Percentiles rank a stretch among this genome's conserved stretches.
Evolutionary conservation across 2,797 vertebrate species (phyloP).

Genomic region (Sebastes matsubarae): DNA sequence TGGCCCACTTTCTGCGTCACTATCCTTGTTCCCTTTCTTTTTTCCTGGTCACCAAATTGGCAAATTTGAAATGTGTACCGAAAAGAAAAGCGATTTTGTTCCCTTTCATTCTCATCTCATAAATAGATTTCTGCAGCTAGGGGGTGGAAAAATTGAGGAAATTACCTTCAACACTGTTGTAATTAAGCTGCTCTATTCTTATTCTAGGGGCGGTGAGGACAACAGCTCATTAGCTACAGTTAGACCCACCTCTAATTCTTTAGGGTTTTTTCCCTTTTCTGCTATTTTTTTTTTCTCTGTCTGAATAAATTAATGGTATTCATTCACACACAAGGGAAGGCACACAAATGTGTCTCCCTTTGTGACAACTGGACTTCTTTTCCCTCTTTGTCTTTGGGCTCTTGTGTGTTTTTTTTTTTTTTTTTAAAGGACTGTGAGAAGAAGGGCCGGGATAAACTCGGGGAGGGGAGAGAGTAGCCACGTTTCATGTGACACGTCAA

Average conservation of each 20-base stretch:
- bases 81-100: constrained; percentile 93
- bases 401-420: constrained; percentile 4
- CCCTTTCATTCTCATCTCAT: constrained; percentile 80
- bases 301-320: constrained; percentile 64
- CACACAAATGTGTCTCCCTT: constrained; percentile 44
- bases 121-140: constrained; percentile 80
- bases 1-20: constrained; percentile 87
- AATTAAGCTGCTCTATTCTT: constrained; percentile 78
- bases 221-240: constrained; percentile 84
- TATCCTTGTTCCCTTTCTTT: constrained; percentile 82
- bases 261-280: constrained; percentile 14
- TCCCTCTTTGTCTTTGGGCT: constrained; percentile 59
- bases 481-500: constrained; percentile 90
- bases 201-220: constrained; percentile 57
- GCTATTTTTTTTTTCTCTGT: constrained; percentile 34
- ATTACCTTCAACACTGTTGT: constrained; percentile 77
- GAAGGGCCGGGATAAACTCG: constrained; percentile 23
- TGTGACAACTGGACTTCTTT: constrained; percentile 53
- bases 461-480: constrained; percentile 56
- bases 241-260: constrained; percentile 55
- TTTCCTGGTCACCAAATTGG: constrained; percentile 87
- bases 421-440: constrained; percentile 46
- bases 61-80: constrained; percentile 85
- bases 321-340: constrained; percentile 43
- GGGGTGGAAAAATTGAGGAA: constrained; percentile 64